Percentiles rank a stretch among this genome's conserved stretches.
phyloP scores from a whole-genome alignment of 2,888 invertebrate species.

The Chaetogeoica ovagalla region DNA sequence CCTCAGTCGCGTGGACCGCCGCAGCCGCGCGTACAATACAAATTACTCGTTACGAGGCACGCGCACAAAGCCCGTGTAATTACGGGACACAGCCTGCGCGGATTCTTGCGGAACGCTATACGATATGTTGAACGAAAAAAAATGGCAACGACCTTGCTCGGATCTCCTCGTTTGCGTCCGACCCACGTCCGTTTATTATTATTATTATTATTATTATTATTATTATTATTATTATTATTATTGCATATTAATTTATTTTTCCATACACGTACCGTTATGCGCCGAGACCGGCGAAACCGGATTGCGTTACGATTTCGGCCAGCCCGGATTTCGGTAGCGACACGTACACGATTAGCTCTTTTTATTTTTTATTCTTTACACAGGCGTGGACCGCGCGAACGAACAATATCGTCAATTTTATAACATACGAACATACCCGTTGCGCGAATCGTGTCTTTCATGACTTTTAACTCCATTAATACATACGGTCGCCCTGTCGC shows the following conservation, averaged over 20 bases:
- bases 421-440: too few species aligned
- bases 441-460: too few species aligned
- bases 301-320: slow-evolving; percentile 29
- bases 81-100: not conserved
- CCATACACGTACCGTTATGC: slow-evolving; percentile 38
- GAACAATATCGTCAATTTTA: too few species aligned
- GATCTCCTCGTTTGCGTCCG: slow-evolving; percentile 19
- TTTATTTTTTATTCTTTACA: not conserved
- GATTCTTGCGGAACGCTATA: slow-evolving; percentile 27
- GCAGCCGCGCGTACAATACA: too few species aligned
- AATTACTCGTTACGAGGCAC: too few species aligned
- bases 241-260: too few species aligned
- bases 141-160: slow-evolving; percentile 51
- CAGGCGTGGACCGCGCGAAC: not conserved
- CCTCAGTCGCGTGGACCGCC: too few species aligned
- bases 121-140: not conserved
- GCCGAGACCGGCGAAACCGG: slow-evolving; percentile 44
- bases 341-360: not conserved
- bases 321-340: not conserved
- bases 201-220: not conserved
- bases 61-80: slow-evolving; percentile 22
- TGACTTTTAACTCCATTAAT: too few species aligned
- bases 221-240: not conserved
- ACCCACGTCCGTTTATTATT: slow-evolving; percentile 26
- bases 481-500: too few species aligned